Conservation (phyloP, 2,797 vertebrate genomes). For the Centropyge bicolor region DNA sequence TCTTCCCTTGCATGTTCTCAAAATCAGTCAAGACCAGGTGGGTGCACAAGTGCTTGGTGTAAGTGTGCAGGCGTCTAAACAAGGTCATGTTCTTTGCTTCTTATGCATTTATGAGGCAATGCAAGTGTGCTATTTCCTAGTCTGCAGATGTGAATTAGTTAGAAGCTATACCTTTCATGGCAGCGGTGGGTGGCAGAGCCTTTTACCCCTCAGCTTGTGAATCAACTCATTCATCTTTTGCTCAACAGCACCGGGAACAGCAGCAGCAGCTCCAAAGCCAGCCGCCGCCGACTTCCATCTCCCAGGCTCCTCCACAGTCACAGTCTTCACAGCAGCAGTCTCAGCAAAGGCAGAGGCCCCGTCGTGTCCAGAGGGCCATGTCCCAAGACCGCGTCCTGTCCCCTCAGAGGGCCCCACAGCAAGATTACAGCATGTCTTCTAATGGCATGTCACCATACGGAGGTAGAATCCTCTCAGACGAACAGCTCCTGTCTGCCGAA, state of each 20-base stretch:
- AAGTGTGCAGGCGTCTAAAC: constrained; percentile 36
- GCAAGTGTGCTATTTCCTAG: constrained; percentile 11
- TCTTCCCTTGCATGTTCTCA: constrained; percentile 96
- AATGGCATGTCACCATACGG: constrained; percentile 89
- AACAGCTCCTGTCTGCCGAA: constrained; percentile 95
- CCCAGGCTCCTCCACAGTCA: constrained; percentile 74
- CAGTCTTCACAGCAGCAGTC: constrained; percentile 85
- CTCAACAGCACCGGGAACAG: constrained; percentile 77
- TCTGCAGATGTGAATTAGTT: constrained; percentile 35
- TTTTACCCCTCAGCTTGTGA: constrained; percentile 45
- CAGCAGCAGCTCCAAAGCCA: constrained; percentile 78
- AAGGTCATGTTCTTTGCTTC: constrained; percentile 30
- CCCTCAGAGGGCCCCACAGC: constrained; percentile 86
- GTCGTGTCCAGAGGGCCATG: constrained; percentile 96
- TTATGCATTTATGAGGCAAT: constrained; percentile 17
- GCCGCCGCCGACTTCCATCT: constrained; percentile 69
- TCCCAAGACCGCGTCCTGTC: constrained; percentile 98
- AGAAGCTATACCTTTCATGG: constrained; percentile 19
- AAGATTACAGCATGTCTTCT: constrained; percentile 89
- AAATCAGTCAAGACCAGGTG: constrained; percentile 91
- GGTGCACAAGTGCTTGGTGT: constrained; percentile 47
- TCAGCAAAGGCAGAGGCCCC: constrained; percentile 90
- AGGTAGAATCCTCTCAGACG: constrained; percentile 94
- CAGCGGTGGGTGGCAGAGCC: constrained; percentile 27
- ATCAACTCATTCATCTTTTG: constrained; percentile 64